Percentiles rank a stretch among this genome's conserved stretches.
Conservation (phyloP, 1,140 invertebrate species). For the Lepidurus couesii region DNA sequence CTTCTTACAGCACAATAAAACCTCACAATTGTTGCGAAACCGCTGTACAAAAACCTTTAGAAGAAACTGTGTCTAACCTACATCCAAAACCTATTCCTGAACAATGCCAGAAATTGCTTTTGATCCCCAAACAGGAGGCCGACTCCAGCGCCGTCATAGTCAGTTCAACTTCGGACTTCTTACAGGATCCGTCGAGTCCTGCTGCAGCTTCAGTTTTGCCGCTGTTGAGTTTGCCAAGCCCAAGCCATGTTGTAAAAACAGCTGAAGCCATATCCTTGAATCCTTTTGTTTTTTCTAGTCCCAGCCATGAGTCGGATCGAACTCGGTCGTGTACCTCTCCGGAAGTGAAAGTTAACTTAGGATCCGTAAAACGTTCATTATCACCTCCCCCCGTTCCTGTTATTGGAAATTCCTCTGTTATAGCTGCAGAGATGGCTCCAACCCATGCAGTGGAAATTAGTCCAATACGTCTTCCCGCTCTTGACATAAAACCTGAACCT, state of each 20-base stretch:
- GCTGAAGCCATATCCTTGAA: background rate
- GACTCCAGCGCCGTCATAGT: background rate
- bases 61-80: background rate
- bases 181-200: background rate
- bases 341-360: too few relatives aligned
- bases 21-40: background rate
- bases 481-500: background rate
- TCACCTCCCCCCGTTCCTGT: too few relatives aligned
- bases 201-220: background rate
- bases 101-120: too few relatives aligned
- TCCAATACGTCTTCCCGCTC: background rate
- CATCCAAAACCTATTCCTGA: background rate
- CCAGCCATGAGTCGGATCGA: background rate
- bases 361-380: too few relatives aligned
- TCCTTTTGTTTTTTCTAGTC: background rate
- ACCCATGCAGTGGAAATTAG: background rate
- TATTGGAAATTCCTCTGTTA: background rate
- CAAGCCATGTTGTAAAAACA: background rate
- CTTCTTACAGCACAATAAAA: background rate
- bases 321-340: background rate
- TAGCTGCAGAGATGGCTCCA: background rate
- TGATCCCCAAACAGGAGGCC: background rate
- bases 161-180: background rate
- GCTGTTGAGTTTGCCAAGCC: background rate
- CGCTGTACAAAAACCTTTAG: background rate